Evolutionary conservation across 1,140 invertebrate species (phyloP).

Genomic region (Scaptomyza hsui): DNA sequence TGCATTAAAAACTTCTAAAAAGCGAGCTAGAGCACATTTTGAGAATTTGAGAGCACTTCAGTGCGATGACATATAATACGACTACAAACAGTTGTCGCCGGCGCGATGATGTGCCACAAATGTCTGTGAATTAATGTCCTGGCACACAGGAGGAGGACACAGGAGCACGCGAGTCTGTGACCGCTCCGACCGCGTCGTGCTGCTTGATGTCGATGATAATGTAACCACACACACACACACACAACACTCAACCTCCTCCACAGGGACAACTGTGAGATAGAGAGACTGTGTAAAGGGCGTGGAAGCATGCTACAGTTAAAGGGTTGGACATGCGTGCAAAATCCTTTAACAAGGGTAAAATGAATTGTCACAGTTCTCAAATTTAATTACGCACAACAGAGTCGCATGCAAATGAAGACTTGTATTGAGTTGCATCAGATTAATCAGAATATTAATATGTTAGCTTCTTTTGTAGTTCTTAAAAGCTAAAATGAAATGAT

Average conservation of each 20-base stretch:
- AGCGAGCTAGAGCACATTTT: constrained; percentile 33
- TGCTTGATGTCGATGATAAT: constrained; percentile 72
- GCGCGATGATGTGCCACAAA: constrained; percentile 33
- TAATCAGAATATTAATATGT: background rate
- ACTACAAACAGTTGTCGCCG: constrained; percentile 67
- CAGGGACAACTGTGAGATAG: constrained; percentile 4
- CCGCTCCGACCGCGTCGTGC: constrained; percentile 11
- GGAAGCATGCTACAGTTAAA: constrained; percentile 42
- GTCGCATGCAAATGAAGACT: constrained; percentile 37
- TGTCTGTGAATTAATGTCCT: constrained; percentile 42
- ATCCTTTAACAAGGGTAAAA: constrained; percentile 33
- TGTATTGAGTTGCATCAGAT: background rate
- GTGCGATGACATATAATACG: constrained; percentile 75
- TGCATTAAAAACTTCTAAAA: constrained; percentile 41
- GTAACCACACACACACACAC: no score
- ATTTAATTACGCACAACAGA: constrained; percentile 71
- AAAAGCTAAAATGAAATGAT: no score
- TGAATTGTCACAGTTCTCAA: constrained; percentile 72
- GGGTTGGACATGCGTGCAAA: constrained; percentile 61
- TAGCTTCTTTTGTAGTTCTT: no score
- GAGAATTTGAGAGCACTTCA: constrained; percentile 71
- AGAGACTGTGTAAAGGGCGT: constrained; percentile 8
- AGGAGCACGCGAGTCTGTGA: constrained; percentile 8
- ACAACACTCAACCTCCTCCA: constrained; percentile 69
- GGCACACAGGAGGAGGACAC: constrained; percentile 40